These are phyloP conservation scores for Temnothorax unifasciatus DNA, from an alignment of 2,888 invertebrate genomes.

Conservation along the genomic window DNA sequence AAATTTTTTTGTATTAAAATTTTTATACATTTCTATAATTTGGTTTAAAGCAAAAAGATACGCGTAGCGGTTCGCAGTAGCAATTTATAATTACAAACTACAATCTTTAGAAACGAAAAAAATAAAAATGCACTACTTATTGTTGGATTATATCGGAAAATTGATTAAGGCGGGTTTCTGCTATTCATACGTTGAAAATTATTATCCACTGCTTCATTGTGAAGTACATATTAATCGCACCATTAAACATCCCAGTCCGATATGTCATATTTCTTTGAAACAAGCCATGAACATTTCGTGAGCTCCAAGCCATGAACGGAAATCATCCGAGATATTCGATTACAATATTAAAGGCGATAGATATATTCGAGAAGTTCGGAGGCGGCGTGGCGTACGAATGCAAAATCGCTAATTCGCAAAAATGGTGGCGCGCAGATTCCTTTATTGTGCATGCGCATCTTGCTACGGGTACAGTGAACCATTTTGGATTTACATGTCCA, in stretches of 20 bases:
- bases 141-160: constrained; percentile 13
- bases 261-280: constrained; percentile 36
- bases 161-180: constrained; percentile 42
- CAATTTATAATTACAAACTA: background rate
- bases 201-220: constrained; percentile 26
- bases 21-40: no score
- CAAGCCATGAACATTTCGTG: constrained; percentile 23
- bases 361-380: background rate
- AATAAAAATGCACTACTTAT: constrained; percentile 7
- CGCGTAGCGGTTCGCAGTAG: no score
- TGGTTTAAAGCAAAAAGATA: background rate
- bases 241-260: constrained; percentile 13
- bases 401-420: constrained; percentile 22
- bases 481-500: constrained; percentile 67
- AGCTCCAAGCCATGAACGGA: background rate
- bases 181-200: constrained; percentile 40
- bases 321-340: constrained; percentile 14
- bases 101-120: background rate
- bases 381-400: background rate
- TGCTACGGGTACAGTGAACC: constrained; percentile 29
- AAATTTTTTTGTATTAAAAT: background rate
- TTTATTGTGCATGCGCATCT: background rate
- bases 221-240: constrained; percentile 29
- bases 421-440: constrained; percentile 11
- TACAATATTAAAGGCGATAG: constrained; percentile 21